phyloP scores from a whole-genome alignment of 2,888 invertebrate species.

The Idaea biselata region DNA sequence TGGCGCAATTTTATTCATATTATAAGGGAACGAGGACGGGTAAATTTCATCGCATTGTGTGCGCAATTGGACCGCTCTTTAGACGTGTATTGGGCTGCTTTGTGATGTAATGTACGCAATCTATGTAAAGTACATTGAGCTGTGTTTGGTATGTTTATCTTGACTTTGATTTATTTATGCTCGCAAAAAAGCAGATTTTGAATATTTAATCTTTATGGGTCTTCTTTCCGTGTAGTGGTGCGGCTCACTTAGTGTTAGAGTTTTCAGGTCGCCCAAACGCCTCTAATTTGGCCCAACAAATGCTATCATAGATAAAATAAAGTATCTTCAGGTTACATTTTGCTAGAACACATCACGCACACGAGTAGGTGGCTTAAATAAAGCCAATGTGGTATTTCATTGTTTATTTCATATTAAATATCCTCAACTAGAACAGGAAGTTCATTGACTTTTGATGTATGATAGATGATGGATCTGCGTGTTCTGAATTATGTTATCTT shows the following conservation, averaged over 20 bases:
- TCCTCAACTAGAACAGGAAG: conserved; percentile 1
- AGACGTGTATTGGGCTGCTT: conserved; percentile 26
- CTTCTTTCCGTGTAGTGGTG: too few species aligned
- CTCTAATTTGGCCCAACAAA: too few species aligned
- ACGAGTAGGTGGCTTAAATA: too few species aligned
- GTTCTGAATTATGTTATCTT: not conserved
- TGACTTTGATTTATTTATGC: not conserved
- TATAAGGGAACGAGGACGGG: conserved; percentile 23
- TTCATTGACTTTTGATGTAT: not conserved
- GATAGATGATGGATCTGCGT: not conserved
- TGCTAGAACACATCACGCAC: too few species aligned
- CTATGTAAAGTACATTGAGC: conserved; percentile 17
- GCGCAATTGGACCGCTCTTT: conserved; percentile 22
- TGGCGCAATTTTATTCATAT: conserved; percentile 31
- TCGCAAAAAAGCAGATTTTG: too few species aligned
- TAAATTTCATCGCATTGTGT: conserved; percentile 26
- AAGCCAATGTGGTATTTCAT: too few species aligned
- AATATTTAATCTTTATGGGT: not conserved
- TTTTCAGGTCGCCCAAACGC: too few species aligned
- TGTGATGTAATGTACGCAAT: conserved; percentile 16
- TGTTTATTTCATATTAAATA: too few species aligned
- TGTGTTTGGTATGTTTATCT: not conserved
- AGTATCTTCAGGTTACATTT: too few species aligned
- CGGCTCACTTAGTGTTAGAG: too few species aligned
- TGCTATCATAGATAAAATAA: too few species aligned